A percentile compares a stretch with the other conserved stretches of the same genome.
Evolutionary conservation across 2,113 vertebrate species (phyloP).

Genomic region (Leucosticte australis): DNA sequence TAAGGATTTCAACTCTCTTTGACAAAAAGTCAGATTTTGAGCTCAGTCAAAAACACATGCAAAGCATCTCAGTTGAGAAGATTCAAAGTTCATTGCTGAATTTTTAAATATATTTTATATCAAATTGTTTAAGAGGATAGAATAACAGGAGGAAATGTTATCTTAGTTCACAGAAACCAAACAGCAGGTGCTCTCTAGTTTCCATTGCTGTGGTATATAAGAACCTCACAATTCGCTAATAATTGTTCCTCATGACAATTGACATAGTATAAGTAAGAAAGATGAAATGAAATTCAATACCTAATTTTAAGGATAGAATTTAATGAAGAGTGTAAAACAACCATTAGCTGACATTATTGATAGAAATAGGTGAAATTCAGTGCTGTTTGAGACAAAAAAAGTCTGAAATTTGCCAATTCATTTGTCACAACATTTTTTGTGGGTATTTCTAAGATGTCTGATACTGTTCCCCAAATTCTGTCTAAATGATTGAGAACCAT

Average conservation of each 20-base stretch:
- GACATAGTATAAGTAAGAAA: neutral
- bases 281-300: neutral
- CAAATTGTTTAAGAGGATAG: neutral
- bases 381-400: neutral
- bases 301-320: neutral
- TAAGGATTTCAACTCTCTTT: neutral
- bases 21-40: neutral
- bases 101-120: neutral
- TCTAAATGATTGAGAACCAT: neutral
- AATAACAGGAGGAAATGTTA: neutral
- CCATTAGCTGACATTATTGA: neutral
- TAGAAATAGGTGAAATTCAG: neutral
- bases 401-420: neutral
- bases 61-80: neutral
- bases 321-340: neutral
- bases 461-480: neutral
- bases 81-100: neutral
- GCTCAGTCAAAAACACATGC: neutral
- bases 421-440: neutral
- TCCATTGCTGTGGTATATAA: neutral
- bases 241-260: neutral
- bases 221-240: neutral
- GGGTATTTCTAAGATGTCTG: neutral
- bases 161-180: neutral
- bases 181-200: neutral